These are phyloP conservation scores for Florisuga fusca DNA, from an alignment of 2,797 vertebrate genomes.

Conservation along the genomic window DNA sequence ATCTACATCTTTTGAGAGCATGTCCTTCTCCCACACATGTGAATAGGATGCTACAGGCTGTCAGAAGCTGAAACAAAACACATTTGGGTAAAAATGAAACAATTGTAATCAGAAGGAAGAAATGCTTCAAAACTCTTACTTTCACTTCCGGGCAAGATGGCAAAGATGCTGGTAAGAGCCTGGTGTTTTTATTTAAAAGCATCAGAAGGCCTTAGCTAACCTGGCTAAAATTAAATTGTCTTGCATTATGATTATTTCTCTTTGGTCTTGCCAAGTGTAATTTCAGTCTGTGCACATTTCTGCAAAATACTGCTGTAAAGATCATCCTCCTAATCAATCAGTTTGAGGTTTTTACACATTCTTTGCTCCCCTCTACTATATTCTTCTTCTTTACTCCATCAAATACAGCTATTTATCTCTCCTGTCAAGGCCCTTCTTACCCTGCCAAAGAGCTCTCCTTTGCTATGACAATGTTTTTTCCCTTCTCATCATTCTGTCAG, in stretches of 20 bases:
- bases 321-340: slow-evolving; percentile 37
- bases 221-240: background rate
- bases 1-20: background rate
- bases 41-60: background rate
- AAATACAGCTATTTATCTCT: slow-evolving; percentile 53
- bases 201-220: background rate
- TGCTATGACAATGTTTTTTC: slow-evolving; percentile 34
- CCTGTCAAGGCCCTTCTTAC: slow-evolving; percentile 37
- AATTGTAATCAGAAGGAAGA: background rate
- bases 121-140: background rate
- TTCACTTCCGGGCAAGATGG: background rate
- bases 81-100: background rate
- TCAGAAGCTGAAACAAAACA: background rate
- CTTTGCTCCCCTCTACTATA: slow-evolving; percentile 1
- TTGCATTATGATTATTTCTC: slow-evolving; percentile 6
- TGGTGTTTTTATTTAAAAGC: background rate
- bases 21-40: background rate
- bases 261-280: background rate
- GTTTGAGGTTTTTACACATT: slow-evolving; percentile 21
- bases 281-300: slow-evolving; percentile 5
- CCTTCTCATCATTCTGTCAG: slow-evolving; percentile 34
- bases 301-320: slow-evolving; percentile 8
- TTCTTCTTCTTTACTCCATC: slow-evolving; percentile 12
- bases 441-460: slow-evolving; percentile 35
- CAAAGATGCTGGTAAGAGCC: background rate